Evolutionary conservation across 2,797 vertebrate species (phyloP).

Genomic region (Labeo calbasu): DNA sequence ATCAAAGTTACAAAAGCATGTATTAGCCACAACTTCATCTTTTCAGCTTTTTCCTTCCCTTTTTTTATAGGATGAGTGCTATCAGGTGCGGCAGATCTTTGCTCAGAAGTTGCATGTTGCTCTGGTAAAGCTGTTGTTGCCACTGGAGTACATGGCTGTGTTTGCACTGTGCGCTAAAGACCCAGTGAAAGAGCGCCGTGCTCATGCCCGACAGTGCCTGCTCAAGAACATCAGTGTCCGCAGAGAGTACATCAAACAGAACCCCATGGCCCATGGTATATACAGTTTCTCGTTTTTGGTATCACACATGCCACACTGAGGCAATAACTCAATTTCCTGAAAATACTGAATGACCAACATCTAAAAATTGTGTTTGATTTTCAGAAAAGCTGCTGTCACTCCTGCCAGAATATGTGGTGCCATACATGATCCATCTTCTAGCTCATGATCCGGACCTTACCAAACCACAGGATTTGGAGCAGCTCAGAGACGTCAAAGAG

Average conservation of each 20-base stretch:
- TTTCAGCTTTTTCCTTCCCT: not conserved
- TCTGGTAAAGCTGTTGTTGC: slow-evolving; percentile 93
- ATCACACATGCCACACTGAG: not conserved
- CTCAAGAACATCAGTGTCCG: slow-evolving; percentile 99
- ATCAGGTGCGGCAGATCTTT: slow-evolving; percentile 98
- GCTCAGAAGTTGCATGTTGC: slow-evolving; percentile 97
- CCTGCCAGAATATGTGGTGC: slow-evolving; percentile 96
- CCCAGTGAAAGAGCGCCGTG: slow-evolving; percentile 96
- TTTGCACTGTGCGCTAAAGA: slow-evolving; percentile 98
- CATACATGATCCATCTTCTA: slow-evolving; percentile 97
- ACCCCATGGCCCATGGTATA: slow-evolving; percentile 74
- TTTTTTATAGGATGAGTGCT: slow-evolving; percentile 91
- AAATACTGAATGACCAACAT: not conserved
- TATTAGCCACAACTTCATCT: not conserved
- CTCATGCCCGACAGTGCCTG: slow-evolving; percentile 97
- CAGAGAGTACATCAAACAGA: slow-evolving; percentile 97
- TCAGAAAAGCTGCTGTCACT: slow-evolving; percentile 94
- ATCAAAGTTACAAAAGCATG: not conserved
- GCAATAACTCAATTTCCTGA: not conserved
- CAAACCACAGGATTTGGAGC: slow-evolving; percentile 96
- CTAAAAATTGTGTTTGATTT: slow-evolving; percentile 19
- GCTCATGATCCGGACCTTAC: slow-evolving; percentile 98
- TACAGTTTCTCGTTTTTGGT: not conserved
- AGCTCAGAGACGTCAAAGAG: slow-evolving; percentile 99
- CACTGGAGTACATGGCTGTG: slow-evolving; percentile 97